phyloP scores from a whole-genome alignment of 2,888 invertebrate genomes.

The Drosophila niveifrons region DNA sequence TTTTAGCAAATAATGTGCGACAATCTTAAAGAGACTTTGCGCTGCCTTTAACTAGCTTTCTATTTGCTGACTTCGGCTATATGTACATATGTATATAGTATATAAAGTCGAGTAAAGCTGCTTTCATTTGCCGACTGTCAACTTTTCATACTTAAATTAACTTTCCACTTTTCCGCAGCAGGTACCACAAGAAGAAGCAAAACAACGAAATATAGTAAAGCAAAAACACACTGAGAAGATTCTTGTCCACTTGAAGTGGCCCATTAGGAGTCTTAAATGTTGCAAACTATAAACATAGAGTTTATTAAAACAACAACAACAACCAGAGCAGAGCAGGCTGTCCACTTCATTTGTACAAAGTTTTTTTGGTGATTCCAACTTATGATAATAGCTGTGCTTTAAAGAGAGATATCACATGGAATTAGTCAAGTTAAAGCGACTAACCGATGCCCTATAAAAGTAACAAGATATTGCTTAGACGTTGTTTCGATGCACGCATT shows the following conservation, averaged over 20 bases:
- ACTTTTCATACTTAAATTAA: constrained; percentile 14
- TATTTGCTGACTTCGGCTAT: neutral
- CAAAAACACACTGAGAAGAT: neutral
- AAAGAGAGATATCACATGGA: neutral
- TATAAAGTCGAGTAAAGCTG: neutral
- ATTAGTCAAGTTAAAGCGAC: neutral
- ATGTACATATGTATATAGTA: neutral
- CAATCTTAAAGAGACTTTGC: constrained; percentile 1
- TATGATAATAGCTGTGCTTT: constrained; percentile 12
- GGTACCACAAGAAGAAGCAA: neutral
- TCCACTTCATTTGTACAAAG: constrained; percentile 4
- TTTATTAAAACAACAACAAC: constrained; percentile 7
- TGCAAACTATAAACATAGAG: constrained; percentile 1
- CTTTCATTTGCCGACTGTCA: constrained; percentile 2
- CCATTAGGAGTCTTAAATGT: constrained; percentile 13
- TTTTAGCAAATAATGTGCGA: too few relatives aligned
- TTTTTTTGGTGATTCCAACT: constrained; percentile 19
- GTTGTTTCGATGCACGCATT: constrained; percentile 26
- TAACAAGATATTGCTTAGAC: too few relatives aligned
- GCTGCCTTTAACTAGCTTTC: neutral
- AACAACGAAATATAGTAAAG: neutral
- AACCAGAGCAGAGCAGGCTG: neutral
- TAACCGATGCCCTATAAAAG: neutral
- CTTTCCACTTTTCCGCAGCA: neutral
- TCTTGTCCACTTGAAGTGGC: constrained; percentile 1